Conservation (phyloP, 2,113 vertebrate genomes). For the Nanorana parkeri region DNA sequence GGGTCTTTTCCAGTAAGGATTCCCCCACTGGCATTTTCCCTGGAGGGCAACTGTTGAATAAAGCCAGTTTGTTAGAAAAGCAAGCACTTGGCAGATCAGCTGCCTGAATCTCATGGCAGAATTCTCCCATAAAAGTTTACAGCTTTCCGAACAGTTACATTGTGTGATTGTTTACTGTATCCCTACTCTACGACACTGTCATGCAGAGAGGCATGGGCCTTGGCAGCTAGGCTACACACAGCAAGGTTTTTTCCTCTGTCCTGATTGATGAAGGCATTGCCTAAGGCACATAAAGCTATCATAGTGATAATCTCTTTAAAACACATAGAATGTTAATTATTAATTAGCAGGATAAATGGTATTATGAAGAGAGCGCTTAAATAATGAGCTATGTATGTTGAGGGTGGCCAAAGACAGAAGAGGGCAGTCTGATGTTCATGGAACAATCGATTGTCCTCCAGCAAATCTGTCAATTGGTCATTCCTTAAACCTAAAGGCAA, state of each 20-base stretch:
- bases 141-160: conserved; percentile 30
- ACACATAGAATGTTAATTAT: conserved; percentile 73
- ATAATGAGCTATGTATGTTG: not conserved
- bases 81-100: conserved; percentile 28
- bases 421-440: too few relatives aligned
- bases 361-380: conserved; percentile 63
- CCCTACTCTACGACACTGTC: conserved; percentile 68
- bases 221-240: conserved; percentile 63
- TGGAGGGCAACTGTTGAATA: not conserved
- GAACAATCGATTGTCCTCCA: too few relatives aligned
- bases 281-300: conserved; percentile 73
- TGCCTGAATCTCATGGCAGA: conserved; percentile 57
- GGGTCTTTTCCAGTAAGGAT: conserved; percentile 35
- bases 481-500: too few relatives aligned
- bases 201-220: conserved; percentile 64
- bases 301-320: conserved; percentile 70
- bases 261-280: conserved; percentile 70
- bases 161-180: conserved; percentile 66
- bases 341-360: conserved; percentile 73
- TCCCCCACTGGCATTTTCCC: conserved; percentile 22
- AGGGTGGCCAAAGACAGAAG: too few relatives aligned
- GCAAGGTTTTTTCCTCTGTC: conserved; percentile 62
- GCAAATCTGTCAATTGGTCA: too few relatives aligned
- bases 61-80: conserved; percentile 60
- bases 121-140: conserved; percentile 32